These are phyloP conservation scores for Chaunax sp. DNA, from an alignment of 2,797 vertebrate genomes.

Conservation along the genomic window DNA sequence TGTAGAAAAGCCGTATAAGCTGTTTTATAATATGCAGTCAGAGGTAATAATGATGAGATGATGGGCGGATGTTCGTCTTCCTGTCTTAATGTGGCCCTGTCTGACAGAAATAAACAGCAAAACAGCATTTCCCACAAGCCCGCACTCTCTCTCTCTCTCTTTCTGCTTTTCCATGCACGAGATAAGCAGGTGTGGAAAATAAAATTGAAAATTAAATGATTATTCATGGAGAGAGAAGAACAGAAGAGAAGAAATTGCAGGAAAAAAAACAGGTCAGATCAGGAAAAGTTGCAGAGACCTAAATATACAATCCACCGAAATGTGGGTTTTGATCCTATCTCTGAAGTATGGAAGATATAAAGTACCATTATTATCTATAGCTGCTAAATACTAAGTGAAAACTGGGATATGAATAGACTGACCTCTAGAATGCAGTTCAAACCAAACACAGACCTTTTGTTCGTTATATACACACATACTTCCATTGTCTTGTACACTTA, in stretches of 20 bases:
- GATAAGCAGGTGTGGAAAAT: background rate
- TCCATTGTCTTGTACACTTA: background rate
- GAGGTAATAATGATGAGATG: background rate
- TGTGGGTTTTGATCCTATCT: too few species aligned
- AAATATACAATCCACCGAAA: too few species aligned
- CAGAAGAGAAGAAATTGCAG: background rate
- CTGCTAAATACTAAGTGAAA: too few species aligned
- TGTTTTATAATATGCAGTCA: background rate
- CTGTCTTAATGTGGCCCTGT: background rate
- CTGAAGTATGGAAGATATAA: too few species aligned
- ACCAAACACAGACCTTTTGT: too few species aligned
- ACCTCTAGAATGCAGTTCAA: too few species aligned
- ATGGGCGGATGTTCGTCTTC: background rate
- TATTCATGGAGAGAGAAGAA: background rate
- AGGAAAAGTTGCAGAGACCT: too few species aligned
- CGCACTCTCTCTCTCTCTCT: background rate
- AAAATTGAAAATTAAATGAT: background rate
- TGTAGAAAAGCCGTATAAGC: slow-evolving; percentile 6
- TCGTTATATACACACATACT: too few species aligned
- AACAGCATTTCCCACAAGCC: slow-evolving; percentile 37
- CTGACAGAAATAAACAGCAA: slow-evolving; percentile 8
- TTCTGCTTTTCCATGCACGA: background rate
- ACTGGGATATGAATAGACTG: too few species aligned
- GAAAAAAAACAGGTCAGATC: background rate
- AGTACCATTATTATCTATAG: too few species aligned